Evolutionary conservation across 1,140 invertebrate genomes (phyloP), one percentile per base, ranked within the genome.

Genomic region (Ditylenchus dipsaci): DNA sequence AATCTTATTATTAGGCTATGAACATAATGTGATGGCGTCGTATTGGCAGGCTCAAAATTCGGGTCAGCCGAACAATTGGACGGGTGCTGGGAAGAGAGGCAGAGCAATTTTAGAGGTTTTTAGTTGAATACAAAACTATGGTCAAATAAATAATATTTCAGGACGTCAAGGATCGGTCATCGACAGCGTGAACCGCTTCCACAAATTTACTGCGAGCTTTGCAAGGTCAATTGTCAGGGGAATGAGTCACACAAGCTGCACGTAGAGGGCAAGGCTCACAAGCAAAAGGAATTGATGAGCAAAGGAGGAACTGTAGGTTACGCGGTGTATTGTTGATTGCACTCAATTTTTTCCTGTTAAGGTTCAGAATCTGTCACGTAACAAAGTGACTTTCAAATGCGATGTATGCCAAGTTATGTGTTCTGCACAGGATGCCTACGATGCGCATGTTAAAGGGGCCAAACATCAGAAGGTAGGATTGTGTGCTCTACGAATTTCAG

Each of bases 231-330:
- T 33, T 73, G 72, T 30, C 92, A 91, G 74, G 93, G 93, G 0
- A 91, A 91, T 1, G 91, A 91, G 86, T 88, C 94, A 0, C 97
- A 96, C 84, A 88, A 92, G 64, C 95, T 97, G 83, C 95, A 97
- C 87, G 85, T 97, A 72, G 93, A 95, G 84, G 95, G 95, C 0
- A 93, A 96, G 84, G 95, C 95, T 83, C 95, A 98, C 84, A 97
- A 97, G 86, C 97, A 97, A 86, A 95, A 95, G 83, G 95, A 96
- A 83, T 90, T 91, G 15, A 90, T 91, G 11, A 87, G 90, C 19
- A 95, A 95, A 85, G 82, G 88, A 87, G 57, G 76, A 53, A 74
- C 47, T 17, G 13, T 45, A 30, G 43, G 21, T 59, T 17, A 7
- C 15, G 3, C 3, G 23, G 49, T 15, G 3, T 53, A 7, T 53